These are phyloP conservation scores for Aleiodes testaceus DNA, from an alignment of 2,888 invertebrate genomes.

Conservation along the genomic window DNA sequence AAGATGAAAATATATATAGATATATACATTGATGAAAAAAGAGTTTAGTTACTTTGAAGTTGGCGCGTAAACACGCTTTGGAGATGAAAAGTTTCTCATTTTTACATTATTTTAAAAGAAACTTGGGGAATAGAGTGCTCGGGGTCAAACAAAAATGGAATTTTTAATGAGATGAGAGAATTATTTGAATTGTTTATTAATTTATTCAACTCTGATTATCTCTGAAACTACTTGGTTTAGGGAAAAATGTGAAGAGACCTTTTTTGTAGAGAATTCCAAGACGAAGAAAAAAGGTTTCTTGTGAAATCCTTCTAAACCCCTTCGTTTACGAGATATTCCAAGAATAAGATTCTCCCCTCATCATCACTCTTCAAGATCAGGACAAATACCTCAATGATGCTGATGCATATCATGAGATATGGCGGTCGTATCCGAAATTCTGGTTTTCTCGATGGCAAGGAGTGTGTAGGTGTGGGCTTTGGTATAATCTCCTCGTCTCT, in stretches of 20 bases:
- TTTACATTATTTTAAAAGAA: too few relatives aligned
- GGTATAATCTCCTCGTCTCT: slow-evolving; percentile 59
- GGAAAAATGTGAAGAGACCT: too few relatives aligned
- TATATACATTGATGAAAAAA: not conserved
- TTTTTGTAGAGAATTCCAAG: too few relatives aligned
- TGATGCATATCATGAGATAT: slow-evolving; percentile 71
- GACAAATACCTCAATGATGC: slow-evolving; percentile 66
- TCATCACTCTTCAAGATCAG: not conserved
- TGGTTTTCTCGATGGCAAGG: slow-evolving; percentile 62
- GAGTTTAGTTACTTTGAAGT: slow-evolving; percentile 30
- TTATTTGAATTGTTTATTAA: too few relatives aligned
- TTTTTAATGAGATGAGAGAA: not conserved
- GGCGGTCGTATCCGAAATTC: slow-evolving; percentile 70
- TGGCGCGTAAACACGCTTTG: too few relatives aligned
- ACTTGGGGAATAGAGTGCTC: too few relatives aligned
- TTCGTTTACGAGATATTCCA: too few relatives aligned
- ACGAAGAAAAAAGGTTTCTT: too few relatives aligned
- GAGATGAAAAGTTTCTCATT: too few relatives aligned
- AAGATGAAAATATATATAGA: slow-evolving; percentile 1
- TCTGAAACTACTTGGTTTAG: not conserved
- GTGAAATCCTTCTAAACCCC: too few relatives aligned
- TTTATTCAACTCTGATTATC: not conserved
- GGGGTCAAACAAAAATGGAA: too few relatives aligned
- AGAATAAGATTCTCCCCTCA: too few relatives aligned
- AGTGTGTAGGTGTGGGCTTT: slow-evolving; percentile 61